Evolutionary conservation across 2,888 invertebrate species (phyloP).

Genomic region (Nomada fucata): DNA sequence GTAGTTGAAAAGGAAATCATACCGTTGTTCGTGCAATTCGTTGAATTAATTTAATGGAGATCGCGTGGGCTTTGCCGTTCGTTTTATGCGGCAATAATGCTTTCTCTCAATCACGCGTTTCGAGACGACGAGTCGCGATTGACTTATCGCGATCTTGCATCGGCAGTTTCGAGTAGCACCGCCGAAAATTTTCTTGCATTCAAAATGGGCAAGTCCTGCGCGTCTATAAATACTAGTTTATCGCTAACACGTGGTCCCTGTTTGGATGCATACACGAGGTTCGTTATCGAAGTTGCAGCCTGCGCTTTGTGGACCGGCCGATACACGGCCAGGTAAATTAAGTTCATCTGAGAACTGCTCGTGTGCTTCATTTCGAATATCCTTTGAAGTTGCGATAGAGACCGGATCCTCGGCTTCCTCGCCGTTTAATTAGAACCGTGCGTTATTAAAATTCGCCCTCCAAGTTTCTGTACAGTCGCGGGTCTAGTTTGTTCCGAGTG

Average conservation of each 20-base stretch:
- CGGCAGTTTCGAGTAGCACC: background rate
- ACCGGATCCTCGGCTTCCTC: background rate
- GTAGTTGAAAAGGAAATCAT: too few species aligned
- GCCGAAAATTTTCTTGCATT: slow-evolving; percentile 6
- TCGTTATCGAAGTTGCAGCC: slow-evolving; percentile 30
- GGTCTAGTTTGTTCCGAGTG: too few species aligned
- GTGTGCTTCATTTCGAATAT: background rate
- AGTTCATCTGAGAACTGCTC: slow-evolving; percentile 11
- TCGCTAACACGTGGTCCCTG: slow-evolving; percentile 60
- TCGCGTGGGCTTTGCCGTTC: background rate
- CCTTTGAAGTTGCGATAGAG: slow-evolving; percentile 11
- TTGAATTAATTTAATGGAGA: background rate
- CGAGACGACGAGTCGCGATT: too few species aligned
- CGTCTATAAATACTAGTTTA: slow-evolving; percentile 70
- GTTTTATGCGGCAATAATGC: background rate
- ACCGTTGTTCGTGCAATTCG: too few species aligned
- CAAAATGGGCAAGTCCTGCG: background rate
- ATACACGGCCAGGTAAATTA: slow-evolving; percentile 20
- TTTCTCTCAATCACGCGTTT: background rate
- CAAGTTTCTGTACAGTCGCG: too few species aligned
- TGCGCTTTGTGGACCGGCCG: slow-evolving; percentile 8
- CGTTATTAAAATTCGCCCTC: too few species aligned
- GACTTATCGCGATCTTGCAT: background rate
- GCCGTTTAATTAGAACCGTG: background rate
- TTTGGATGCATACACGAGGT: slow-evolving; percentile 59